Evolutionary conservation across 2,797 vertebrate species (phyloP).

Genomic region (Peromyscus attwateri): DNA sequence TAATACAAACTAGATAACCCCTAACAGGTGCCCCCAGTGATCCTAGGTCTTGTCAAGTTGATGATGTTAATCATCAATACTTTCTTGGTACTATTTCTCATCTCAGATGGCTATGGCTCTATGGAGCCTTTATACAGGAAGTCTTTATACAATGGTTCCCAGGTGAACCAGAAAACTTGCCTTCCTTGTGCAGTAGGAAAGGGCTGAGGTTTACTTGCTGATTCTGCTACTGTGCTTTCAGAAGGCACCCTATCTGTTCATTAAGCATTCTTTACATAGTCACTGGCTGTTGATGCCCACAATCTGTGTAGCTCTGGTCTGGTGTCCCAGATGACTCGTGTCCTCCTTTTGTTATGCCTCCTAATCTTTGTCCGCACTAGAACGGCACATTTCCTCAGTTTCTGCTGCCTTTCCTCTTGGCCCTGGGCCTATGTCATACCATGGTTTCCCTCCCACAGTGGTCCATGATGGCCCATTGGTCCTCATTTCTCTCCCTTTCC

Average conservation of each 20-base stretch:
- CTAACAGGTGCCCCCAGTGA: neutral
- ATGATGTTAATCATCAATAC: no score
- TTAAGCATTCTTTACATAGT: neutral
- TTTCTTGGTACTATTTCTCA: neutral
- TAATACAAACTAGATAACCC: neutral
- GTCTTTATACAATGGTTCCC: neutral
- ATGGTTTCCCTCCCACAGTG: neutral
- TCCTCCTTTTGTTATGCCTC: neutral
- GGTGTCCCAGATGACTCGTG: neutral
- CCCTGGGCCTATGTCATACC: neutral
- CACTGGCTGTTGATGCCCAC: neutral
- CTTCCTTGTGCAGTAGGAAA: neutral
- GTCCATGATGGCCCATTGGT: rapidly evolving
- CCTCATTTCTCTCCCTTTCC: neutral
- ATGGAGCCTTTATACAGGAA: no score
- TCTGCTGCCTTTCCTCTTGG: neutral
- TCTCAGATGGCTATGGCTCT: neutral
- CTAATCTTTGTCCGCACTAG: neutral
- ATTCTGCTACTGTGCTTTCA: neutral
- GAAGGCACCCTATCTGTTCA: neutral
- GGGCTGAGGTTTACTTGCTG: neutral
- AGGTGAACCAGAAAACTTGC: neutral
- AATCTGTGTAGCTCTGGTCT: neutral
- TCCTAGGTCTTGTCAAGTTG: neutral
- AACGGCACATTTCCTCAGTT: neutral